A percentile compares a stretch with the other conserved stretches of the same genome.
phyloP scores from a whole-genome alignment of 2,113 vertebrate genomes.

The Hyperopisus bebe region DNA sequence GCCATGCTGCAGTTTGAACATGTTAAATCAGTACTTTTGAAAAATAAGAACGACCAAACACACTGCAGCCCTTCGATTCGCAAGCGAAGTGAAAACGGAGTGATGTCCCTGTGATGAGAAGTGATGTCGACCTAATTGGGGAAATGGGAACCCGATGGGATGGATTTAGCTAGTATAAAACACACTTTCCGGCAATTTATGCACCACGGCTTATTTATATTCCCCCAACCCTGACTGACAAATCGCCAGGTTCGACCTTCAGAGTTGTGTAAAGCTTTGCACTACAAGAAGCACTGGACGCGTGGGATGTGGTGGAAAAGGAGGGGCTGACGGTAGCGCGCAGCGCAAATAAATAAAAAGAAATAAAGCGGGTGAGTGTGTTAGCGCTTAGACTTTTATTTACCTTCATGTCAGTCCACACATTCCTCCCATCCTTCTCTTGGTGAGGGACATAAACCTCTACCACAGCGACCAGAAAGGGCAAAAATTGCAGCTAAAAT shows the following conservation, averaged over 20 bases:
- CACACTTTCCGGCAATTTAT: conserved; percentile 14
- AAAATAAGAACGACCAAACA: neutral
- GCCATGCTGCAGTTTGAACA: neutral
- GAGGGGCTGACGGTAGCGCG: conserved; percentile 49
- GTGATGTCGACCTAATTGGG: neutral
- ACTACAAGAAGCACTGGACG: conserved; percentile 42
- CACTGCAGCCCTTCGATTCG: neutral
- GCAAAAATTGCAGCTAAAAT: neutral
- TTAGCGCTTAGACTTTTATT: conserved; percentile 50
- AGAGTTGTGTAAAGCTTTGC: conserved; percentile 35
- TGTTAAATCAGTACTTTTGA: neutral
- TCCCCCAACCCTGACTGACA: conserved; percentile 14
- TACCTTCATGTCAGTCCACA: conserved; percentile 51
- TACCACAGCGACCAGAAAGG: neutral
- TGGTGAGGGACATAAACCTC: neutral
- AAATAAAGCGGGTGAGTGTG: conserved; percentile 41
- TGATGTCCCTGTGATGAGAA: conserved; percentile 6
- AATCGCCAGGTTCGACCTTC: conserved; percentile 18
- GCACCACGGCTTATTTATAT: conserved; percentile 22
- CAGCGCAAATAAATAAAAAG: conserved; percentile 62
- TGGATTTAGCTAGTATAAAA: conserved; percentile 11
- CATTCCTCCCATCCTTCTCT: conserved; percentile 22
- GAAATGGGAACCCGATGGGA: neutral
- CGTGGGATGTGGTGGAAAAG: conserved; percentile 44
- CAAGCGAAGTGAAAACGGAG: neutral